Conservation (phyloP, 35 echinoderm and acorn worm species). For the Apostichopus parvimensis region DNA sequence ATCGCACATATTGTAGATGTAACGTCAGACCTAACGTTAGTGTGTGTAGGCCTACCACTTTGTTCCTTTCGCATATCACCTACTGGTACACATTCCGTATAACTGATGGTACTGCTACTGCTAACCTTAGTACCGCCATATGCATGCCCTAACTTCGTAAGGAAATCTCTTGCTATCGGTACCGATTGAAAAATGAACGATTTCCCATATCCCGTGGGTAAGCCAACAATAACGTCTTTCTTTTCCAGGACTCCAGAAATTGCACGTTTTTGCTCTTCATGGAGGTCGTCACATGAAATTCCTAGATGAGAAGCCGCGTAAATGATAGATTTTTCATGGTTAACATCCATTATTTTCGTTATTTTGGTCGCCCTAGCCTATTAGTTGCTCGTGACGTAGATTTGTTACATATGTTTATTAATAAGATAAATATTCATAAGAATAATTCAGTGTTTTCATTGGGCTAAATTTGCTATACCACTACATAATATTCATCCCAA, state of each 20-base stretch:
- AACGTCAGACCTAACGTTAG: too few relatives aligned
- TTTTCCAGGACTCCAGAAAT: neutral
- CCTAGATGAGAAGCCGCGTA: neutral
- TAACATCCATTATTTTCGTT: neutral
- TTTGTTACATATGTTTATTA: neutral
- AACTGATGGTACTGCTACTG: too few relatives aligned
- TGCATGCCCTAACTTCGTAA: neutral
- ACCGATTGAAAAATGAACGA: slow-evolving; percentile 32
- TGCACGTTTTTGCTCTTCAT: neutral
- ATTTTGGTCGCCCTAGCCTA: neutral
- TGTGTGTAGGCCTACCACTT: too few relatives aligned
- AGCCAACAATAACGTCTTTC: slow-evolving; percentile 23
- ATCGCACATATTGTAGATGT: neutral
- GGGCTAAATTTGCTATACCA: neutral
- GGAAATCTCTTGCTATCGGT: neutral
- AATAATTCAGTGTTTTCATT: neutral
- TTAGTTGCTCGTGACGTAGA: neutral
- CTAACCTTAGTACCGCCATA: neutral
- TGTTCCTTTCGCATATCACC: too few relatives aligned
- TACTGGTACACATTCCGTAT: too few relatives aligned
- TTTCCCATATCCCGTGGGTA: slow-evolving; percentile 34
- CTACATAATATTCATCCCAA: neutral
- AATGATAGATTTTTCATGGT: neutral
- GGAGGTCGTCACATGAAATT: neutral
- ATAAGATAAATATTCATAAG: neutral